Base-by-base conservation (phyloP, 2,797 vertebrate genomes). In the Pristis pectinata region DNA sequence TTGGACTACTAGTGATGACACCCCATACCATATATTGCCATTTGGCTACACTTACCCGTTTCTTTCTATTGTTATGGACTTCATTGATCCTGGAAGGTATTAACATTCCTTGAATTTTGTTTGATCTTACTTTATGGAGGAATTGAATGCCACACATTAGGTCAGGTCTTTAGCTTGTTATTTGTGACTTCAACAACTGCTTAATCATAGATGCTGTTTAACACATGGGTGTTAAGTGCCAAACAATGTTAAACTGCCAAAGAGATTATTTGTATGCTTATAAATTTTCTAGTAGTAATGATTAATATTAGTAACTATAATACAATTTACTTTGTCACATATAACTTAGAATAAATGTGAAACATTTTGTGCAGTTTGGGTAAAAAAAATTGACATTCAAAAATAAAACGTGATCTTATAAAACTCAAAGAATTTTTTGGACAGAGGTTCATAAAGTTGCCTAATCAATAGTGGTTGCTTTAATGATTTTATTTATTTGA, bases 61-160 rank as follows among this genome's bases (percentile, higher is more conserved):
- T 96, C 96, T 72, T 11, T 94, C 96, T 95, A 96, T 97, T 96
- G 96, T 97, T 95, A 95, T 96, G 96, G 96, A 96, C 96, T 96
- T 96, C 95, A 96, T 59, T 95, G 97, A 97, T 97, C 96, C 96
- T 97, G 96, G 96, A 95, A 95, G 95, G 97, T 96, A 97, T 97
- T 98, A 97, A 97, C 97, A 97, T 98, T 97, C 97, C 96, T 97
- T 96, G 96, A 96, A 97, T 97, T 97, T 97, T 96, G 96, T 97
- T 96, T 96, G 96, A 92, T 95, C 95, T 92, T 96, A 96, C 96
- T 97, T 97, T 97, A 97, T 97, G 95, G 97, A 96, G 96, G 96
- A 96, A 96, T 96, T 97, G 96, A 97, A 96, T 96, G 94, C 96
- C 93, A 95, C 96, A 96, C 96, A 96, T 97, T 97, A 97, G 96